These are phyloP conservation scores for Chrysocyon brachyurus DNA, from an alignment of 2,797 vertebrate genomes.

Conservation along the genomic window DNA sequence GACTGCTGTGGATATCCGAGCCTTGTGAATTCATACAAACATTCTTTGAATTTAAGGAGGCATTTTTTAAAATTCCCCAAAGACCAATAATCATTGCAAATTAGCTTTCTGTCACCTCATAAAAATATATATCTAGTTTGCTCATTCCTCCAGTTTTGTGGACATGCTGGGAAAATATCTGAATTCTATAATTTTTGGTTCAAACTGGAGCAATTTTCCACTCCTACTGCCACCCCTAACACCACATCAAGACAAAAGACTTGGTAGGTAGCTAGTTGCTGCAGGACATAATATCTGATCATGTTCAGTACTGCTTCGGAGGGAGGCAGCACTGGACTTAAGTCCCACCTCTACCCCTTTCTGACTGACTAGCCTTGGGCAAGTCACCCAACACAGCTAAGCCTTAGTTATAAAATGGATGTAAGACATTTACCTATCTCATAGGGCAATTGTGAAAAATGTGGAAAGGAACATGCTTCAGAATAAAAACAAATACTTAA, in stretches of 20 bases:
- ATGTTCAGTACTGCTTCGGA: neutral
- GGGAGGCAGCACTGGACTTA: neutral
- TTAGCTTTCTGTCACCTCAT: conserved; percentile 5
- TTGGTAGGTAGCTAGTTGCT: neutral
- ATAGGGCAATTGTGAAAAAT: neutral
- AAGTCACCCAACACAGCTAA: neutral
- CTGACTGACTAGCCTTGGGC: neutral
- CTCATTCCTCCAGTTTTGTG: neutral
- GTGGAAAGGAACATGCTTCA: neutral
- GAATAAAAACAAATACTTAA: neutral
- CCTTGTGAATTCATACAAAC: neutral
- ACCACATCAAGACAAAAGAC: neutral
- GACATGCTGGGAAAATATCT: neutral
- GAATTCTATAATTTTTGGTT: conserved; percentile 11
- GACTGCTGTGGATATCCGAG: neutral
- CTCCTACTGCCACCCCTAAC: neutral
- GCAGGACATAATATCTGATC: neutral
- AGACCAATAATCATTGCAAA: neutral
- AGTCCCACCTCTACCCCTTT: neutral
- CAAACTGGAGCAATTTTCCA: neutral
- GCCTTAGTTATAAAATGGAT: neutral
- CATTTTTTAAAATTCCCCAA: conserved; percentile 1
- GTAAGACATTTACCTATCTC: neutral
- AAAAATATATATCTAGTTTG: neutral
- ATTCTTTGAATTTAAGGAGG: conserved; percentile 29